These are phyloP conservation scores for Oreohelix idahoensis DNA, from an alignment of 1,140 invertebrate genomes.

Conservation along the genomic window DNA sequence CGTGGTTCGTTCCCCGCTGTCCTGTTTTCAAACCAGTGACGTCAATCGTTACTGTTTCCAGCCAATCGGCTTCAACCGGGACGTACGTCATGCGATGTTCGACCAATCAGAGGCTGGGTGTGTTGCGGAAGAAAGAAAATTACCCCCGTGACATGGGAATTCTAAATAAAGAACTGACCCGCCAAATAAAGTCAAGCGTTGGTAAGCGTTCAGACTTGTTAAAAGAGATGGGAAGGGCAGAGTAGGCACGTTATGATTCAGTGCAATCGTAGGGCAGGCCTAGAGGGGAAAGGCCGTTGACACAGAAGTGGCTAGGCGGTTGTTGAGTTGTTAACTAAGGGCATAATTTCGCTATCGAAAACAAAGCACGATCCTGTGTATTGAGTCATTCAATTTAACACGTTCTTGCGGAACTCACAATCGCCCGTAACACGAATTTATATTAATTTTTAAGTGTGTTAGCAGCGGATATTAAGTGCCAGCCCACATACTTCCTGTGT, in stretches of 20 bases:
- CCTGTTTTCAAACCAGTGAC: constrained; percentile 53
- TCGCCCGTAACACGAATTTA: too few species aligned
- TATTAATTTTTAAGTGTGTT: too few species aligned
- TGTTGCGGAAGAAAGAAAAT: constrained; percentile 43
- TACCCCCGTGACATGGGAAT: constrained; percentile 45
- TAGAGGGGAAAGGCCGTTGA: background rate
- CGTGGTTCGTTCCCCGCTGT: constrained; percentile 29
- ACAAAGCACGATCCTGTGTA: background rate
- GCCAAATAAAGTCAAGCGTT: constrained; percentile 57
- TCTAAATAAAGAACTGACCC: constrained; percentile 53
- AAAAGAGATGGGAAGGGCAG: background rate
- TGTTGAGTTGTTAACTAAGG: background rate
- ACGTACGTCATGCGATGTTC: constrained; percentile 2
- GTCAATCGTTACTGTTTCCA: constrained; percentile 46
- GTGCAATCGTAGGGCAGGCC: background rate
- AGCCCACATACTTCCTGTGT: too few species aligned
- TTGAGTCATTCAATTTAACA: too few species aligned
- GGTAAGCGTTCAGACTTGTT: background rate
- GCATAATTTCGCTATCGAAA: background rate
- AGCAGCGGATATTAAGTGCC: too few species aligned
- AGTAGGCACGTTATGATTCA: background rate
- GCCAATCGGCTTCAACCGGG: constrained; percentile 41
- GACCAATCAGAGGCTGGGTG: constrained; percentile 40
- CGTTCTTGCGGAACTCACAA: too few species aligned
- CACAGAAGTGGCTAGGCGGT: background rate